phyloP scores from a whole-genome alignment of 2,113 vertebrate genomes.

The Burhinus oedicnemus region DNA sequence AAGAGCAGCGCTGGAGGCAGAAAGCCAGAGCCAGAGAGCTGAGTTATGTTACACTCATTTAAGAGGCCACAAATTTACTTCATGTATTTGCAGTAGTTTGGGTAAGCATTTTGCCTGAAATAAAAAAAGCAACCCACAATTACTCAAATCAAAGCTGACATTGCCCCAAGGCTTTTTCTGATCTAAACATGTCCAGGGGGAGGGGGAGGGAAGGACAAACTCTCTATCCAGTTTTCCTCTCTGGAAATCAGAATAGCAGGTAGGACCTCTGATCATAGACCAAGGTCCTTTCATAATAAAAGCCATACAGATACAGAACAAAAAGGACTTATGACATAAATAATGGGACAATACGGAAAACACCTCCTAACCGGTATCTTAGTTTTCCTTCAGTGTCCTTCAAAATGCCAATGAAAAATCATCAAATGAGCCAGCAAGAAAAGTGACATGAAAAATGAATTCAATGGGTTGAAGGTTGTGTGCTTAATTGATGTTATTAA shows the following conservation, averaged over 20 bases:
- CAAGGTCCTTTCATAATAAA: not conserved
- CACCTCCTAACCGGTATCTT: not conserved
- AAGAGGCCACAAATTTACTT: not conserved
- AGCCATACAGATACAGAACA: not conserved
- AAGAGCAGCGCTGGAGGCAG: not conserved
- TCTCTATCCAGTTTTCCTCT: not conserved
- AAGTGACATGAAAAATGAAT: not conserved
- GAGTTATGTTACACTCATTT: not conserved
- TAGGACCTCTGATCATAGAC: not conserved
- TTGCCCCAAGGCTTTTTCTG: not conserved
- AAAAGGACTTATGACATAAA: not conserved
- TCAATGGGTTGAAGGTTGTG: not conserved
- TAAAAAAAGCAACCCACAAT: not conserved
- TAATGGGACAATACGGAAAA: not conserved
- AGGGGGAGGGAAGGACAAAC: not conserved
- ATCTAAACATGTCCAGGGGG: not conserved
- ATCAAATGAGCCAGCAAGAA: not conserved
- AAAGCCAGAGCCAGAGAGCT: not conserved
- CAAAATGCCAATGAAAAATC: not conserved
- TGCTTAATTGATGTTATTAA: accelerated
- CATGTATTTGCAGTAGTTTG: not conserved
- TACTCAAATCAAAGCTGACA: not conserved
- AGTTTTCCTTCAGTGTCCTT: not conserved
- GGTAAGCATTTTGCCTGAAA: not conserved
- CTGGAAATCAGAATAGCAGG: not conserved